phyloP scores from a whole-genome alignment of 2,888 invertebrate species.

The Ichneumoninae sp. region DNA sequence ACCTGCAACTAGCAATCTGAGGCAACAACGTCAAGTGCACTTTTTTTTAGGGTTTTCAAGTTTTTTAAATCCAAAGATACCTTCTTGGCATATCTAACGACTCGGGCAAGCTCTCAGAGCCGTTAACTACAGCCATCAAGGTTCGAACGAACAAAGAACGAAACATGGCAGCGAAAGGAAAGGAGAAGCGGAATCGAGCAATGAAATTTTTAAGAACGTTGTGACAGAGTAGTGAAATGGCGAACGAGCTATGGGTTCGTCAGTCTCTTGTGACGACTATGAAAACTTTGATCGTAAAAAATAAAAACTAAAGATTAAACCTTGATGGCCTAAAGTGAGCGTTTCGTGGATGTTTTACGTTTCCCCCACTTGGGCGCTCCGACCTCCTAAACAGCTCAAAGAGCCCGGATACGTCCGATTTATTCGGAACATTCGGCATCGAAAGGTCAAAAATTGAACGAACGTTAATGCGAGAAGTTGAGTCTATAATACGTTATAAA shows the following conservation, averaged over 20 bases:
- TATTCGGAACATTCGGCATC: background rate
- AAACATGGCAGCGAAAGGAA: background rate
- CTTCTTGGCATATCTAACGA: background rate
- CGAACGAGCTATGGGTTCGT: constrained; percentile 4
- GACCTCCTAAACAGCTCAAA: background rate
- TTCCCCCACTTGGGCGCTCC: background rate
- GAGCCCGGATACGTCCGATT: background rate
- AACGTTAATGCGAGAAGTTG: background rate
- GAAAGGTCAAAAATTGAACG: background rate
- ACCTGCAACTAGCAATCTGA: too few species aligned
- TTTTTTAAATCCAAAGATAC: background rate
- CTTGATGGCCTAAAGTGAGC: background rate
- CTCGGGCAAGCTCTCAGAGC: background rate
- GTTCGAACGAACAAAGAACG: constrained; percentile 9
- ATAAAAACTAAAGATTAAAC: background rate
- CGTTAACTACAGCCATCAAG: constrained; percentile 11
- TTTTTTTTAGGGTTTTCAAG: too few species aligned
- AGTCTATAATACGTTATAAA: background rate
- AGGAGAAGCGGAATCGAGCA: background rate
- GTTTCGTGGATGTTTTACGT: background rate
- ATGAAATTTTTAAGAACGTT: constrained; percentile 25
- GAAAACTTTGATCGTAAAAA: background rate
- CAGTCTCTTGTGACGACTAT: constrained; percentile 9
- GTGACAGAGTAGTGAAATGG: background rate
- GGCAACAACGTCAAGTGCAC: too few species aligned